Conservation (phyloP, 2,888 invertebrate genomes). For the Glaucopsyche alexis region DNA sequence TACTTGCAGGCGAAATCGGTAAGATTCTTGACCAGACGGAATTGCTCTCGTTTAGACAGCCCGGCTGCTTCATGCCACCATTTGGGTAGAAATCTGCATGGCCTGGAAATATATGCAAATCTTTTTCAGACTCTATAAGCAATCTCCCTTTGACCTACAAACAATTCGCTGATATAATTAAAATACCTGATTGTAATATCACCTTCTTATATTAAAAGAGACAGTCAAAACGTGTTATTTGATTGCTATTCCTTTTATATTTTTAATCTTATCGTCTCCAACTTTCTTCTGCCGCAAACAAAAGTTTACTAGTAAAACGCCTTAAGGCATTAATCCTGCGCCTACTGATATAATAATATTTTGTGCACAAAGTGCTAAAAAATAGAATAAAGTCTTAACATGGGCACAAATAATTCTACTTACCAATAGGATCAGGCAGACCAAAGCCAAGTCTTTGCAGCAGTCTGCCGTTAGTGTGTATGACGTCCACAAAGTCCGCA, state of each 20-base stretch:
- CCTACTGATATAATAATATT: too few species aligned
- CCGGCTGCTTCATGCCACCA: slow-evolving; percentile 84
- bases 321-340: too few species aligned
- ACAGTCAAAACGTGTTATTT: not conserved
- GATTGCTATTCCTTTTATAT: not conserved
- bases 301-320: too few species aligned
- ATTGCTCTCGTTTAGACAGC: slow-evolving; percentile 66
- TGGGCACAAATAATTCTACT: not conserved
- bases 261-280: not conserved
- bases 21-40: slow-evolving; percentile 57
- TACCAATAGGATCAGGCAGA: slow-evolving; percentile 79
- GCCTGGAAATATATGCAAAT: slow-evolving; percentile 52
- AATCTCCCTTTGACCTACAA: too few species aligned
- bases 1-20: slow-evolving; percentile 60
- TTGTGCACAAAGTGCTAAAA: too few species aligned
- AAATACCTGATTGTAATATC: too few species aligned
- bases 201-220: too few species aligned
- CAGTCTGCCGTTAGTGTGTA: slow-evolving; percentile 81
- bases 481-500: slow-evolving; percentile 81
- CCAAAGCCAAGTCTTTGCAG: slow-evolving; percentile 79
- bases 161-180: too few species aligned
- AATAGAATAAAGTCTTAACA: too few species aligned
- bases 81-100: slow-evolving; percentile 85
- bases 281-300: not conserved
- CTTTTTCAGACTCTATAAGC: not conserved